Evolutionary conservation across 2,888 invertebrate genomes (phyloP).

Genomic region (Lepetodrilus schrolli): DNA sequence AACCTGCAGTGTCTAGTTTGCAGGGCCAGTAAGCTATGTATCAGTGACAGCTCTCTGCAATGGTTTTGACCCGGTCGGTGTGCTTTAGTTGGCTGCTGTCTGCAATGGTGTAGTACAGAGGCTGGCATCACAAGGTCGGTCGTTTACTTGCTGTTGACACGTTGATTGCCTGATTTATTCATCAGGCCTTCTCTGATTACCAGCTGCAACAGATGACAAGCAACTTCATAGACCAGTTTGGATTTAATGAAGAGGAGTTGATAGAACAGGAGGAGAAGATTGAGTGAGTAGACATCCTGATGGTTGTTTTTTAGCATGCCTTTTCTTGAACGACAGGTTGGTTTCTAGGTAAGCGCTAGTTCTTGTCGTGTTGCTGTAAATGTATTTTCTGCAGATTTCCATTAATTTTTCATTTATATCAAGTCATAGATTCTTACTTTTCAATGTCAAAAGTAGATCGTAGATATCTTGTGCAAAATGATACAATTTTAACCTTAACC

Average conservation of each 20-base stretch:
- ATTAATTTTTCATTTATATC: too few relatives aligned
- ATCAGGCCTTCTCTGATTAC: constrained; percentile 79
- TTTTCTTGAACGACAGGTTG: background rate
- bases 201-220: constrained; percentile 81
- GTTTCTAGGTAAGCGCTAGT: background rate
- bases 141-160: constrained; percentile 33
- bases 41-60: too few relatives aligned
- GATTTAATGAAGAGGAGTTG: constrained; percentile 81
- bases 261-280: constrained; percentile 79
- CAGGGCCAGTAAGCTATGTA: too few relatives aligned
- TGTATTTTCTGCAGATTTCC: background rate
- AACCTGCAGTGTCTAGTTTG: too few relatives aligned
- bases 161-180: constrained; percentile 50
- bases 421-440: too few relatives aligned
- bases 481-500: too few relatives aligned
- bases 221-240: constrained; percentile 80
- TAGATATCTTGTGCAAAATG: too few relatives aligned
- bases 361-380: background rate
- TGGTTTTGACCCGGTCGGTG: too few relatives aligned
- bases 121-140: constrained; percentile 27
- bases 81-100: constrained; percentile 20
- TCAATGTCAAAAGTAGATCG: too few relatives aligned
- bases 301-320: constrained; percentile 3
- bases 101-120: constrained; percentile 12
- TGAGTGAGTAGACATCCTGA: constrained; percentile 70